A percentile compares a stretch with the other conserved stretches of the same genome.
These are phyloP conservation scores for Morinoia aosen DNA, from an alignment of 2,888 invertebrate species.

Conservation along the genomic window DNA sequence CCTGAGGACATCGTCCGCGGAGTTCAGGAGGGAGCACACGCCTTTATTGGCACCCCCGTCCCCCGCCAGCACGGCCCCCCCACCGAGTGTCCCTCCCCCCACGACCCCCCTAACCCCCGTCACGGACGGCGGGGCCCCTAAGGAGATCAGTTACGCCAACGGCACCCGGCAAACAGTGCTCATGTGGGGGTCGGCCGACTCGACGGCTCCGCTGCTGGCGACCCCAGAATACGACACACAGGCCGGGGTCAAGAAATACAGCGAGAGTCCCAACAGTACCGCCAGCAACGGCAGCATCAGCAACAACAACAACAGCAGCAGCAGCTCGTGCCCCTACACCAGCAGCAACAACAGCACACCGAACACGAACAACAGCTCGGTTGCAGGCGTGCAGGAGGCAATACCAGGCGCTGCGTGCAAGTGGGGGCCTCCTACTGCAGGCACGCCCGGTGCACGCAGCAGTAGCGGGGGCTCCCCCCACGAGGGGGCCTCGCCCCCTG, in stretches of 20 bases:
- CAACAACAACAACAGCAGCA: constrained; percentile 63
- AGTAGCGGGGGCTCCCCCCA: constrained; percentile 71
- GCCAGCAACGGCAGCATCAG: constrained; percentile 70
- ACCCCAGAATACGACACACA: constrained; percentile 35
- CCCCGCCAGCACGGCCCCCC: constrained; percentile 64
- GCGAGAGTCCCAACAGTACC: constrained; percentile 67
- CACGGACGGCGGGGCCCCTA: constrained; percentile 56
- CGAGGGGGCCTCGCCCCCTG: constrained; percentile 77
- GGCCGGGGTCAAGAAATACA: constrained; percentile 43
- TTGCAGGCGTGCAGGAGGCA: constrained; percentile 63
- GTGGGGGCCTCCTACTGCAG: constrained; percentile 67
- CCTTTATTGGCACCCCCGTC: constrained; percentile 44
- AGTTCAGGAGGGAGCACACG: constrained; percentile 62
- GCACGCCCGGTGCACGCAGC: constrained; percentile 67
- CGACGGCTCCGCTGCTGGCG: constrained; percentile 55
- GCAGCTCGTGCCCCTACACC: constrained; percentile 68
- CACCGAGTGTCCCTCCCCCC: constrained; percentile 56
- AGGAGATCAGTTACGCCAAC: constrained; percentile 70
- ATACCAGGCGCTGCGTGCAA: constrained; percentile 75
- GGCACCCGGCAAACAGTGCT: constrained; percentile 88
- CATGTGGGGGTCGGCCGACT: constrained; percentile 83
- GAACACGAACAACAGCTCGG: constrained; percentile 13
- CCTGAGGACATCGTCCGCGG: constrained; percentile 56
- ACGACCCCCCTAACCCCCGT: constrained; percentile 55
- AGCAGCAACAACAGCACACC: constrained; percentile 20